Conservation (phyloP, 2,888 invertebrate genomes). For the Nipponacmea schrenckii region DNA sequence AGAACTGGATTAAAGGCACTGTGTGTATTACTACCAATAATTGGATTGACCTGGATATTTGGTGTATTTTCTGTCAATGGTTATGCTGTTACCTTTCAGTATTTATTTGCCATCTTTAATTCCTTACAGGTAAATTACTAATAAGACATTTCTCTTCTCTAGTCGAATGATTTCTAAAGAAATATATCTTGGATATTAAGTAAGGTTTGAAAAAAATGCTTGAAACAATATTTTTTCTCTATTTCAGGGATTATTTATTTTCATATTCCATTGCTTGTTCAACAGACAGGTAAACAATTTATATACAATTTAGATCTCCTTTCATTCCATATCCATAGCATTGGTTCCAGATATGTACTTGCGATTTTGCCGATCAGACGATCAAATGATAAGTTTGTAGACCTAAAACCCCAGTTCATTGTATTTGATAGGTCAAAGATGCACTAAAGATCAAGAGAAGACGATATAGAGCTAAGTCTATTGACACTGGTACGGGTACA, state of each 20-base stretch:
- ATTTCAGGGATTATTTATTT: constrained; percentile 50
- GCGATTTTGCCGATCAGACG: neutral
- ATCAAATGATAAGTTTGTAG: too few species aligned
- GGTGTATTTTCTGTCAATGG: constrained; percentile 48
- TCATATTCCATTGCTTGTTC: constrained; percentile 45
- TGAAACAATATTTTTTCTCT: constrained; percentile 9
- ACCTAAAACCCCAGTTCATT: neutral
- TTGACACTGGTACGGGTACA: neutral
- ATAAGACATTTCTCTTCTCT: neutral
- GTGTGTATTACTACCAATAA: constrained; percentile 44
- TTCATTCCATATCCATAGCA: too few species aligned
- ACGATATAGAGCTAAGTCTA: constrained; percentile 25
- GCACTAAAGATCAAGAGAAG: constrained; percentile 37
- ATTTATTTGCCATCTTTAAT: constrained; percentile 48
- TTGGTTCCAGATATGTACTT: too few species aligned
- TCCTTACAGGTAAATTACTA: constrained; percentile 45
- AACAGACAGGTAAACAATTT: constrained; percentile 36
- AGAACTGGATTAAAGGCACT: constrained; percentile 43
- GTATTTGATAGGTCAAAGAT: constrained; percentile 33
- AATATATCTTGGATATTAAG: too few species aligned
- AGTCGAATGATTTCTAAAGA: too few species aligned
- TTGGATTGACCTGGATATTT: constrained; percentile 51
- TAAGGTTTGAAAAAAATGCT: too few species aligned
- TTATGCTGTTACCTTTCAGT: constrained; percentile 41
- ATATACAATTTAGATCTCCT: neutral